These are phyloP conservation scores for Drosophila setifemur DNA, from an alignment of 1,140 invertebrate species.

Conservation along the genomic window DNA sequence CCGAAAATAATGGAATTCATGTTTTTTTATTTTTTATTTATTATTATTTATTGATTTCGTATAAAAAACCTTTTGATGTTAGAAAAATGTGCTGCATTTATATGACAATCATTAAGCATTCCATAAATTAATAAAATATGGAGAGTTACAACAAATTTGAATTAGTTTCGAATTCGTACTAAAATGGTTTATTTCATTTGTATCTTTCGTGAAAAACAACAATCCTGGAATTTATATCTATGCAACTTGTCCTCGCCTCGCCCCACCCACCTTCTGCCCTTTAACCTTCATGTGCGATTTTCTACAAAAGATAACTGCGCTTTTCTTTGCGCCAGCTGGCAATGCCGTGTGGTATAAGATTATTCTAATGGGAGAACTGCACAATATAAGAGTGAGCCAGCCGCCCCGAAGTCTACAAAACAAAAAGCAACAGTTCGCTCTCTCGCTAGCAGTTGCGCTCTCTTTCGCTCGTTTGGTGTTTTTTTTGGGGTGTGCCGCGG, in stretches of 20 bases:
- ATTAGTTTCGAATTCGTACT: too few relatives aligned
- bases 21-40: too few relatives aligned
- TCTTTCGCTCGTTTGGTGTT: background rate
- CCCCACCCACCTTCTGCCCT: background rate
- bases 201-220: slow-evolving; percentile 12
- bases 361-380: too few relatives aligned
- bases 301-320: slow-evolving; percentile 74
- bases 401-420: slow-evolving; percentile 29
- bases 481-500: slow-evolving; percentile 40
- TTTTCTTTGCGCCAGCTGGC: slow-evolving; percentile 53
- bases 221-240: slow-evolving; percentile 27
- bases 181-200: background rate
- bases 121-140: too few relatives aligned
- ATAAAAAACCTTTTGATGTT: too few relatives aligned
- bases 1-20: too few relatives aligned
- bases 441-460: slow-evolving; percentile 10
- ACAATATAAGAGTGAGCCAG: slow-evolving; percentile 33
- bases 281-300: slow-evolving; percentile 39
- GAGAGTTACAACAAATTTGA: too few relatives aligned
- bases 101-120: too few relatives aligned
- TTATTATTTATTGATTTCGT: too few relatives aligned
- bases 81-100: too few relatives aligned
- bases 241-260: slow-evolving; percentile 1
- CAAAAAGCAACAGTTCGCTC: slow-evolving; percentile 67
- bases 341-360: slow-evolving; percentile 42